Evolutionary conservation across 2,888 invertebrate genomes (phyloP).

Genomic region (Petrolisthes cinctipes): DNA sequence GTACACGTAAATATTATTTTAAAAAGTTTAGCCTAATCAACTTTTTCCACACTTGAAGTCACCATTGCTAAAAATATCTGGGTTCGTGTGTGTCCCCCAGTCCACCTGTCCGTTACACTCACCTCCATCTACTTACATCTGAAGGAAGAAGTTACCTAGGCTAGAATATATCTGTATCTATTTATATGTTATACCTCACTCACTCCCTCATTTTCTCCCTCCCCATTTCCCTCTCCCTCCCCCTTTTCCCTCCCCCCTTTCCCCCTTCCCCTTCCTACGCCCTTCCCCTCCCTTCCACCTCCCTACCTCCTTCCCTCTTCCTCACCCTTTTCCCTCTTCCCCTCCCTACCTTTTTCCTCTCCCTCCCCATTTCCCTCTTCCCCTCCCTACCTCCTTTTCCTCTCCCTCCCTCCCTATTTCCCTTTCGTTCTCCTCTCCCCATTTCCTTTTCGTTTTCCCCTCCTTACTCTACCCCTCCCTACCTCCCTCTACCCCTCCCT

Average conservation of each 20-base stretch:
- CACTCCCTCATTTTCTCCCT: neutral
- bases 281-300: neutral
- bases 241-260: neutral
- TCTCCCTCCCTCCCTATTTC: neutral
- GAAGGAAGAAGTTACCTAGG: no score
- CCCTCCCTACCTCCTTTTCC: neutral
- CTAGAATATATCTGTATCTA: no score
- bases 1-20: no score
- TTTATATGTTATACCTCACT: neutral
- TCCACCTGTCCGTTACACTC: no score
- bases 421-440: neutral
- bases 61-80: no score
- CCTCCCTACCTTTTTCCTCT: neutral
- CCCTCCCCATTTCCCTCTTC: neutral
- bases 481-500: neutral
- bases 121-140: no score
- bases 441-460: neutral
- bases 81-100: no score
- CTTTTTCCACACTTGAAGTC: no score
- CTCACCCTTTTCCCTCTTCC: neutral
- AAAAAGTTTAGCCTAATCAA: no score
- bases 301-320: neutral
- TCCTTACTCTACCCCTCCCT: neutral
- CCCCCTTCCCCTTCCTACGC: neutral
- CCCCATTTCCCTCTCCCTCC: neutral